Evolutionary conservation across 2,113 vertebrate genomes (phyloP).

Genomic region (Chloropsis cyanopogon): DNA sequence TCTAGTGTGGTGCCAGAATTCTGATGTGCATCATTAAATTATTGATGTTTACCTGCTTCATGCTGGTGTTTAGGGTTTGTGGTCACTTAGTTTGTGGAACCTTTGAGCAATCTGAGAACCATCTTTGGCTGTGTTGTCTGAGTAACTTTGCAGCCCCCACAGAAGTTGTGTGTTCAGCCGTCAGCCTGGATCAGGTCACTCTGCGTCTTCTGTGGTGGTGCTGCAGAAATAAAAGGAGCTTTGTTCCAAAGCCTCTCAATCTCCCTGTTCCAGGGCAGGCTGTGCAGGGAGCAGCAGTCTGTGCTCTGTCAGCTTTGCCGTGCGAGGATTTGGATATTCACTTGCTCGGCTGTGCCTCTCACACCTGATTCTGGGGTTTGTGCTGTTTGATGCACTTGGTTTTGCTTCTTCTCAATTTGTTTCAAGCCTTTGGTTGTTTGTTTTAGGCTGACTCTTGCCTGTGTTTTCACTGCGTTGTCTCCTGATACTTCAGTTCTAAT

Average conservation of each 20-base stretch:
- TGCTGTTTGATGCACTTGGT: slow-evolving; percentile 62
- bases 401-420: slow-evolving; percentile 69
- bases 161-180: not conserved
- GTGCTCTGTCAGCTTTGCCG: slow-evolving; percentile 52
- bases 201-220: slow-evolving; percentile 5
- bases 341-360: slow-evolving; percentile 60
- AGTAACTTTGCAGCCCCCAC: not conserved
- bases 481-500: slow-evolving; percentile 61
- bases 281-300: slow-evolving; percentile 45
- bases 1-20: not conserved
- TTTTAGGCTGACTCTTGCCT: slow-evolving; percentile 56
- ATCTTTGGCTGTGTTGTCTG: rapidly evolving
- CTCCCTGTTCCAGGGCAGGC: slow-evolving; percentile 53
- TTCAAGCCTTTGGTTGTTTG: slow-evolving; percentile 65
- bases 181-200: slow-evolving; percentile 3
- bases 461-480: slow-evolving; percentile 36
- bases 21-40: not conserved
- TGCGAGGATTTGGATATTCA: slow-evolving; percentile 55
- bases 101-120: not conserved
- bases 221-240: slow-evolving; percentile 64
- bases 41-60: rapidly evolving
- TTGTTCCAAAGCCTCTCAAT: slow-evolving; percentile 63
- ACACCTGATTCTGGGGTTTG: slow-evolving; percentile 31
- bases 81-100: not conserved
- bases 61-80: not conserved